Conservation (phyloP, 30 jellyfish, hydroid and myxozoan genomes). For the Aurelia sp. region DNA sequence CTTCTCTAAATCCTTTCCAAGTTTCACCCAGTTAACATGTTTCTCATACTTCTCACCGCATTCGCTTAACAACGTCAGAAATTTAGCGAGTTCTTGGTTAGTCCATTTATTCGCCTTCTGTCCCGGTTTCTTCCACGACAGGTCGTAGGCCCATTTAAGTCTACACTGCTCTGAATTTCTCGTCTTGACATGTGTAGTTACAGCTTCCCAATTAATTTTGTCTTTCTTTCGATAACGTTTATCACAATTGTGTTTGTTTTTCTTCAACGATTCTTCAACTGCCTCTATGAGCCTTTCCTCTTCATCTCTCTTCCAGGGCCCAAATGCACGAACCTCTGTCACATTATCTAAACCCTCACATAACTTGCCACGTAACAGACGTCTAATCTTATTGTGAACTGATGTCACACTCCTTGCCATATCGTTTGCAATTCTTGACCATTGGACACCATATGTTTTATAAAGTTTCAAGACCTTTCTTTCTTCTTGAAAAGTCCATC, state of each 20-base stretch:
- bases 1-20: slow-evolving; percentile 7
- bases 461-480: slow-evolving; percentile 2
- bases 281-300: background rate
- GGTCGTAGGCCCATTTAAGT: slow-evolving; percentile 32
- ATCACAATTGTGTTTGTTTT: background rate
- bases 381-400: slow-evolving; percentile 2
- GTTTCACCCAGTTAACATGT: slow-evolving; percentile 47
- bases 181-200: slow-evolving; percentile 32
- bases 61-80: slow-evolving; percentile 12
- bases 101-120: slow-evolving; percentile 29
- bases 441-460: slow-evolving; percentile 28
- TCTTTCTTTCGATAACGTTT: background rate
- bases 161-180: slow-evolving; percentile 48
- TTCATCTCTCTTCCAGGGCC: background rate
- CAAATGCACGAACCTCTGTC: background rate
- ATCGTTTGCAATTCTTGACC: slow-evolving; percentile 33
- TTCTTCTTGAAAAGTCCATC: slow-evolving; percentile 32
- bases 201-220: slow-evolving; percentile 29
- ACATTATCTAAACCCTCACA: too few relatives aligned
- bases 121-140: slow-evolving; percentile 24
- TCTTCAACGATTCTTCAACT: background rate
- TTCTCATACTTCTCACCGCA: slow-evolving; percentile 39
- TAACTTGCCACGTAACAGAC: too few relatives aligned
- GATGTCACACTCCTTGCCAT: slow-evolving; percentile 49
- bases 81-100: background rate